phyloP scores from a whole-genome alignment of 2,888 invertebrate genomes.

The Emmelina monodactyla region DNA sequence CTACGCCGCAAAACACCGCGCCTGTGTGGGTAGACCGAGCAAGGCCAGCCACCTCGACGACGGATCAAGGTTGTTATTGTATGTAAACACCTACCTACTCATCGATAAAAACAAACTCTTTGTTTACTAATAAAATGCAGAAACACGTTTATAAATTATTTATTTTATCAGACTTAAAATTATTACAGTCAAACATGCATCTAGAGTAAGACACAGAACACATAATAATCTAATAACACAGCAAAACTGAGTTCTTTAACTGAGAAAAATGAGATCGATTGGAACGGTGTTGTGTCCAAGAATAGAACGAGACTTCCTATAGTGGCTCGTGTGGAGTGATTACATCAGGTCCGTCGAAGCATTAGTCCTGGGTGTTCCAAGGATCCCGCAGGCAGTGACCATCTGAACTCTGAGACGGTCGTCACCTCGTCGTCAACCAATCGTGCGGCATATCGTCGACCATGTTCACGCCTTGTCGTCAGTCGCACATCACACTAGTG shows the following conservation, averaged over 20 bases:
- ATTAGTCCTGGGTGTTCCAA: conserved; percentile 58
- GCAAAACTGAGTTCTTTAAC: conserved; percentile 54
- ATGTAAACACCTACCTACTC: conserved; percentile 59
- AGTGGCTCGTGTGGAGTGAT: too few species aligned
- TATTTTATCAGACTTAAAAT: conserved; percentile 14
- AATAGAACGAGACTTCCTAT: too few species aligned
- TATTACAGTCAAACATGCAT: conserved; percentile 50
- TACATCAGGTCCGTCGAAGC: too few species aligned
- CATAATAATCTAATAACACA: conserved; percentile 58
- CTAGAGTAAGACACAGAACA: conserved; percentile 35
- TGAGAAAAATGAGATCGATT: conserved; percentile 48
- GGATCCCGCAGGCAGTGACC: conserved; percentile 46
- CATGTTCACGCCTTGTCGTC: conserved; percentile 41
- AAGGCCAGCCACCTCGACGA: conserved; percentile 35
- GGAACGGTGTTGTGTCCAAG: conserved; percentile 50
- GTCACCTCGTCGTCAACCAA: conserved; percentile 52
- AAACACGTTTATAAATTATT: not conserved
- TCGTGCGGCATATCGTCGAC: conserved; percentile 51
- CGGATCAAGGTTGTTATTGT: conserved; percentile 57
- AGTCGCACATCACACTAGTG: conserved; percentile 22
- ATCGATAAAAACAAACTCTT: conserved; percentile 13
- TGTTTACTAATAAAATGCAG: too few species aligned
- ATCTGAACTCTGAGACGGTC: conserved; percentile 43
- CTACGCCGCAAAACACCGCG: conserved; percentile 26
- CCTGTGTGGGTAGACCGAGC: conserved; percentile 15